phyloP scores from a whole-genome alignment of 2,888 invertebrate species.

The Lamellibrachia satsuma region DNA sequence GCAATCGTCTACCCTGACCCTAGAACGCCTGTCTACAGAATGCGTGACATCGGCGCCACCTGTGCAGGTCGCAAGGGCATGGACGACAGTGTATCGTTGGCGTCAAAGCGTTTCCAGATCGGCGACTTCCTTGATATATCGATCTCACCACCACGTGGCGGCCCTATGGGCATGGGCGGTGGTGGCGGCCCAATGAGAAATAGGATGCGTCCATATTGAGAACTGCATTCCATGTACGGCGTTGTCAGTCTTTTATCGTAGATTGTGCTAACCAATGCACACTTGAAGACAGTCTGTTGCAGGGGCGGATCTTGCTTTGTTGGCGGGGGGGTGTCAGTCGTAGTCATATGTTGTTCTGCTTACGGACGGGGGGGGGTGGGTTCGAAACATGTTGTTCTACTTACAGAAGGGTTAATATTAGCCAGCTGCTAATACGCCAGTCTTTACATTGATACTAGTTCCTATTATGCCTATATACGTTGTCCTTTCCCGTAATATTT shows the following conservation, averaged over 20 bases:
- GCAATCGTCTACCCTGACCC: constrained; percentile 74
- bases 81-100: constrained; percentile 92
- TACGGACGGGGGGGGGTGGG: no score
- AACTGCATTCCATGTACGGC: neutral
- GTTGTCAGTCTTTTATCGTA: neutral
- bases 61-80: constrained; percentile 85
- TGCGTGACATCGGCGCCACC: constrained; percentile 94
- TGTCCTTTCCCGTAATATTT: no score
- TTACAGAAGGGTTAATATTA: no score
- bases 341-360: neutral
- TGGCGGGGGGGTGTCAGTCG: neutral
- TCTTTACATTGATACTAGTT: no score
- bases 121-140: constrained; percentile 98
- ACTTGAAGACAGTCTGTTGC: neutral
- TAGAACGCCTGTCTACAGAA: constrained; percentile 69
- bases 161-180: neutral
- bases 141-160: constrained; percentile 69
- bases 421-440: no score
- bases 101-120: constrained; percentile 80
- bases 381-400: no score
- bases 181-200: neutral
- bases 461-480: no score
- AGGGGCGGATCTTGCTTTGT: neutral
- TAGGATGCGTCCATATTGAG: constrained; percentile 27
- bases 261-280: no score